These are phyloP conservation scores for Metellina segmentata DNA, from an alignment of 2,888 invertebrate species.

Conservation along the genomic window DNA sequence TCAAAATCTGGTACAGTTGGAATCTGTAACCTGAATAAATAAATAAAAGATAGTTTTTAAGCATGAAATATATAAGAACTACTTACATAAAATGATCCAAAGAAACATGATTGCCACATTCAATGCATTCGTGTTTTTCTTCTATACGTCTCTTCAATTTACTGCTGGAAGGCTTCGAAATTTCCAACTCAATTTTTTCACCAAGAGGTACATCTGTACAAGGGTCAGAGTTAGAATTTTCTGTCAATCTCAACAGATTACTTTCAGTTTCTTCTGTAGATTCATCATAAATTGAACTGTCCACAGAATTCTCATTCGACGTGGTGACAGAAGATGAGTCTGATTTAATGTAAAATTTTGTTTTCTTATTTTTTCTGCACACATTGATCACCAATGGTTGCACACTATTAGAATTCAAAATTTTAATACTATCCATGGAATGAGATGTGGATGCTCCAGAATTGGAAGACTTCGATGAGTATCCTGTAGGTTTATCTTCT, in stretches of 20 bases:
- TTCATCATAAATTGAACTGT: not conserved
- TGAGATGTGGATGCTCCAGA: too few relatives aligned
- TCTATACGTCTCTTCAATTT: not conserved
- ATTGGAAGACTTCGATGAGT: too few relatives aligned
- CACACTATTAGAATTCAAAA: not conserved
- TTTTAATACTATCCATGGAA: too few relatives aligned
- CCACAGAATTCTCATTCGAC: not conserved
- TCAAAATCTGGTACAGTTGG: too few relatives aligned
- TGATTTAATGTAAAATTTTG: conserved; percentile 26
- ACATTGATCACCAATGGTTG: conserved; percentile 32
- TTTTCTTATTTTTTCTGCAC: conserved; percentile 11
- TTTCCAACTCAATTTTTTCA: too few relatives aligned
- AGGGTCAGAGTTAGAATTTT: too few relatives aligned
- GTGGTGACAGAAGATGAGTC: not conserved
- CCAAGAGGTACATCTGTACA: too few relatives aligned
- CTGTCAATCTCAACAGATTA: not conserved
- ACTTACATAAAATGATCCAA: conserved; percentile 45
- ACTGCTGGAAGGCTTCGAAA: not conserved
- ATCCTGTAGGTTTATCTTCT: too few relatives aligned
- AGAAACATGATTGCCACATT: conserved; percentile 27
- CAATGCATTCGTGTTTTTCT: conserved; percentile 19
- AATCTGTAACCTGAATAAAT: too few relatives aligned
- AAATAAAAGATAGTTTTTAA: too few relatives aligned
- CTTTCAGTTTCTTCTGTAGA: not conserved
- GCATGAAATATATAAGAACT: not conserved